These are phyloP conservation scores for Heptranchias perlo DNA, from an alignment of 2,113 vertebrate species.

Conservation along the genomic window DNA sequence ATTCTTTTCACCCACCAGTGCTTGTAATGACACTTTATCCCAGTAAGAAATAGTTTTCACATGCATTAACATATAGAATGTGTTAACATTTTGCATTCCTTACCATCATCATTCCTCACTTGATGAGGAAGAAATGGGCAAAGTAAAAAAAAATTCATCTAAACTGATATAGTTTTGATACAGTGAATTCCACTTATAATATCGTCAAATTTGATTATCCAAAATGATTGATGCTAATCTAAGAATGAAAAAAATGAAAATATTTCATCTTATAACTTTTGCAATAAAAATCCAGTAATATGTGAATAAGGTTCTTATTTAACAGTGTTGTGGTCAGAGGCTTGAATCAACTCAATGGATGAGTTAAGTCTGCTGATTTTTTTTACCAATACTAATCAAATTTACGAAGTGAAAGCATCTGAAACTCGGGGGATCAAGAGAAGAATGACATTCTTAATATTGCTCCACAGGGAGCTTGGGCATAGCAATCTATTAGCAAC, in stretches of 20 bases:
- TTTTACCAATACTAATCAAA: not conserved
- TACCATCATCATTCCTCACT: not conserved
- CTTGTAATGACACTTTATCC: slow-evolving; percentile 34
- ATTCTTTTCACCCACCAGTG: slow-evolving; percentile 22
- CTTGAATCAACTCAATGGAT: not conserved
- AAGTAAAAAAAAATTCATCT: not conserved
- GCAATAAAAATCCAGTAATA: not conserved
- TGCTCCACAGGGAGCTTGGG: not conserved
- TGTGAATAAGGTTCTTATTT: slow-evolving; percentile 12
- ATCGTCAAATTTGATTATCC: not conserved
- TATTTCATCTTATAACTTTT: not conserved
- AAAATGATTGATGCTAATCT: not conserved
- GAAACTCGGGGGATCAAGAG: not conserved
- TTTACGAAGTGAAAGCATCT: not conserved
- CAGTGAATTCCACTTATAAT: slow-evolving; percentile 5
- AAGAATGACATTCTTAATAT: not conserved
- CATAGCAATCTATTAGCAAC: not conserved
- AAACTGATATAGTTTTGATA: not conserved
- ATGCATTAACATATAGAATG: slow-evolving; percentile 23
- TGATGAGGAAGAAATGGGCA: not conserved
- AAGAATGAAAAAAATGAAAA: not conserved
- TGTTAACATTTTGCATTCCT: not conserved
- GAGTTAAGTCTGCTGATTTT: not conserved
- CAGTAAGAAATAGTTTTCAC: slow-evolving; percentile 24
- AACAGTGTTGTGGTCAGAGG: not conserved